Evolutionary conservation across 1,140 invertebrate species (phyloP).

Genomic region (Drosophila funebris): DNA sequence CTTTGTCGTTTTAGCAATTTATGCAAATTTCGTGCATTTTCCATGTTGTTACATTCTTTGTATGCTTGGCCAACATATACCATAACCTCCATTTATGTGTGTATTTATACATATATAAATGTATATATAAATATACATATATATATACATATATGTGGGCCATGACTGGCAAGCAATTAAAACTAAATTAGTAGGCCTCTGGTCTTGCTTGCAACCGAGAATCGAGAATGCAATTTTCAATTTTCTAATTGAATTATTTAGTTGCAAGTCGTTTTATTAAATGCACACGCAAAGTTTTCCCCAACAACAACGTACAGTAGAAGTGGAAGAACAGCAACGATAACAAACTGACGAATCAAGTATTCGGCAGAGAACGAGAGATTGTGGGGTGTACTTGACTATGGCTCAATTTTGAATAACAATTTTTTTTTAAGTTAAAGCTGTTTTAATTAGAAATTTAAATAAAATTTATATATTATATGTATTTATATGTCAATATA

Average conservation of each 20-base stretch:
- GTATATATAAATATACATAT: not conserved
- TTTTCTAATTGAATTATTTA: slow-evolving; percentile 76
- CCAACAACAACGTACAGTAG: not conserved
- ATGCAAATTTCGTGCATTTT: slow-evolving; percentile 78
- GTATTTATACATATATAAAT: not conserved
- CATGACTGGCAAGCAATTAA: slow-evolving; percentile 72
- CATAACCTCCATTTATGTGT: not conserved
- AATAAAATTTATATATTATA: no score
- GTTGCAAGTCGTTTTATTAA: slow-evolving; percentile 56
- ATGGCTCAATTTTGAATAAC: not conserved
- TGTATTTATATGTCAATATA: no score
- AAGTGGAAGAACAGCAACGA: not conserved
- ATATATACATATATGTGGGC: not conserved
- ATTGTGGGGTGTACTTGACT: no score
- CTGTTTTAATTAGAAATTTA: no score
- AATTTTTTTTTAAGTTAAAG: not conserved
- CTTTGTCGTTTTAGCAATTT: slow-evolving; percentile 75
- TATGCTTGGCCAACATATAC: slow-evolving; percentile 38
- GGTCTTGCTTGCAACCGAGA: slow-evolving; percentile 42
- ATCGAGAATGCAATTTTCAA: slow-evolving; percentile 32
- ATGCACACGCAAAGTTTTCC: slow-evolving; percentile 44
- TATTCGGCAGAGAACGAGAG: no score
- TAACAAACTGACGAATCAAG: not conserved
- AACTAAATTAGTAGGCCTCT: slow-evolving; percentile 80
- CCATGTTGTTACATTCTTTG: slow-evolving; percentile 78